Conservation (phyloP, 2,888 invertebrate genomes). For the Blastobasis adustella region DNA sequence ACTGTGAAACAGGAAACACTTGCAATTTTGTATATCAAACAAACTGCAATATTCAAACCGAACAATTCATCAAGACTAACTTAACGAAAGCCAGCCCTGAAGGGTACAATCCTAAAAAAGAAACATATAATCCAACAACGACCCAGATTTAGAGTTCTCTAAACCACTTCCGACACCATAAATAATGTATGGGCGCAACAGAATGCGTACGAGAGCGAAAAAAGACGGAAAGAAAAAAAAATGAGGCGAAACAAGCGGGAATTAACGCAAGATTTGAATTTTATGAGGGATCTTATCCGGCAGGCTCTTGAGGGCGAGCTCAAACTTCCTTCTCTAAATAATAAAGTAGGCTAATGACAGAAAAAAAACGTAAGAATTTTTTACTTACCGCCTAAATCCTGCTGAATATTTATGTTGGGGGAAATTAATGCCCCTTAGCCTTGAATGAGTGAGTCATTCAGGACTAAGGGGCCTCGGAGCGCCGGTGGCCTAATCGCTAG, state of each 20-base stretch:
- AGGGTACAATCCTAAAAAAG: no score
- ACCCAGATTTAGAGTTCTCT: no score
- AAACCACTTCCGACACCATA: neutral
- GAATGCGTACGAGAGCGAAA: neutral
- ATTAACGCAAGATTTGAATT: slow-evolving; percentile 20
- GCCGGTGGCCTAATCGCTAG: no score
- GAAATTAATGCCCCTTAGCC: slow-evolving; percentile 9
- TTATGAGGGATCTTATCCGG: slow-evolving; percentile 13
- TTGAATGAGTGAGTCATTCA: no score
- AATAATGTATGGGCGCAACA: neutral
- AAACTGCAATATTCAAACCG: no score
- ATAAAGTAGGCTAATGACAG: slow-evolving; percentile 23
- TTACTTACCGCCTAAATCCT: slow-evolving; percentile 14
- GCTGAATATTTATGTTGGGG: slow-evolving; percentile 19
- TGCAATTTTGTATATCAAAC: no score
- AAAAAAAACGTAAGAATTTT: slow-evolving; percentile 17
- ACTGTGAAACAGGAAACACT: no score
- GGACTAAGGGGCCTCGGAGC: no score
- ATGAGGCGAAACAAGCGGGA: slow-evolving; percentile 8
- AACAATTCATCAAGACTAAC: no score
- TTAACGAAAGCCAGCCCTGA: no score
- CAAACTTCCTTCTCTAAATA: slow-evolving; percentile 18
- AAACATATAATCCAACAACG: no score
- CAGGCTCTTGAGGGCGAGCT: slow-evolving; percentile 1
- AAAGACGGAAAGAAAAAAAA: slow-evolving; percentile 2